Base-by-base conservation (phyloP, 2,797 vertebrate genomes). In the Mastacembelus armatus region DNA sequence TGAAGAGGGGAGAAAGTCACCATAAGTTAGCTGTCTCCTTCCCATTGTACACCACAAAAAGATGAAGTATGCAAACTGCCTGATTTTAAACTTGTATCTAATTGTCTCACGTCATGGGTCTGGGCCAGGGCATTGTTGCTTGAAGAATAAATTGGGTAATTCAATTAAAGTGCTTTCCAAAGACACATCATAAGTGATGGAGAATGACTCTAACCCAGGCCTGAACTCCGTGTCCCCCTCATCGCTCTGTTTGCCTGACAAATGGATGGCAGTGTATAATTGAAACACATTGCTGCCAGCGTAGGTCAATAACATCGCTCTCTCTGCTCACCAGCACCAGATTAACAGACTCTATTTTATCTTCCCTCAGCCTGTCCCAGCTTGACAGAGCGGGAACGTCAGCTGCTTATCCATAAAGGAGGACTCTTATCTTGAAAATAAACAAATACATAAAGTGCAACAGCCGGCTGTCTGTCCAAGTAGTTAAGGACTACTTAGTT, bases 101-200 rank as follows among this genome's bases (percentile, higher is more conserved):
- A 98, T 97, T 97, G 95, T 96, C 94, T 96, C 93, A 95, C 95
- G 94, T 96, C 96, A 96, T 95, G 95, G 94, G 94, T 97, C 93
- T 93, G 94, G 95, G 84, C 84, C 95, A 93, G 94, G 94, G 95
- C 95, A 96, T 97, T 96, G 96, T 96, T 96, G 96, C 96, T 96
- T 97, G 96, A 98, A 97, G 96, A 98, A 96, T 96, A 98, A 97
- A 98, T 98, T 96, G 95, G 94, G 94, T 96, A 98, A 98, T 98
- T 98, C 95, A 98, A 99, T 98, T 98, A 97, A 97, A 97, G 95
- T 95, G 93, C 94, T 95, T 88, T 94, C 94, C 95, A 95, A 95
- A 96, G 96, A 97, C 97, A 96, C 95, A 96, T 97, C 95, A 96
- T 96, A 98, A 97, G 95, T 96, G 95, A 96, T 97, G 95, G 94